These are phyloP conservation scores for Actias luna DNA, from an alignment of 2,888 invertebrate genomes.

Conservation along the genomic window DNA sequence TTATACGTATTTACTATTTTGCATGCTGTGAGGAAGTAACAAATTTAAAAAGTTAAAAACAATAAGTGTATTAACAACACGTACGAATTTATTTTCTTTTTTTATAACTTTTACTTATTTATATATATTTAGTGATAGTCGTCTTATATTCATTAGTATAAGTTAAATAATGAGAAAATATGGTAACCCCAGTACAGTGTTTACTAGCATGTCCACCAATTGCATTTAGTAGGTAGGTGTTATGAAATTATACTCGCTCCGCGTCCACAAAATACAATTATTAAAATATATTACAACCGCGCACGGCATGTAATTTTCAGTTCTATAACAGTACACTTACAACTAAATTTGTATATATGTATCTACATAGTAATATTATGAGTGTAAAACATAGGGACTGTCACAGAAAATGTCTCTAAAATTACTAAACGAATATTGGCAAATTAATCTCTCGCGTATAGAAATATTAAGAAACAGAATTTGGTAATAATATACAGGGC, in stretches of 20 bases:
- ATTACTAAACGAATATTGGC: background rate
- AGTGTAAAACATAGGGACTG: too few species aligned
- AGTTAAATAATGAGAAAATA: background rate
- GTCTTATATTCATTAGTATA: too few species aligned
- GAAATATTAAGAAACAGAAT: too few species aligned
- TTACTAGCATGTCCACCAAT: slow-evolving; percentile 7
- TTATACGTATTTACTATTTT: too few species aligned
- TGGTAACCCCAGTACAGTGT: background rate
- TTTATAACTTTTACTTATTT: too few species aligned
- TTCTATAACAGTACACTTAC: background rate
- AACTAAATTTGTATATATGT: background rate
- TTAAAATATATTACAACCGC: slow-evolving; percentile 10
- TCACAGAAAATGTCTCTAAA: background rate
- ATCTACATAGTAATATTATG: background rate
- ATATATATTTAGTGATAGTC: too few species aligned
- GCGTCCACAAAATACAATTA: slow-evolving; percentile 18
- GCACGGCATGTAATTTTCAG: background rate
- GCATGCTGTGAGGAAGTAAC: too few species aligned
- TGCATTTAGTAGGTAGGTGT: slow-evolving; percentile 15
- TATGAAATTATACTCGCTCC: slow-evolving; percentile 15
- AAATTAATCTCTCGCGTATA: background rate
- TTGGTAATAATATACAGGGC: too few species aligned
- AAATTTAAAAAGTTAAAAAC: too few species aligned
- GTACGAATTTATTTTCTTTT: too few species aligned
- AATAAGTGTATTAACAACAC: too few species aligned